These are phyloP conservation scores for Pterophyllum scalare DNA, from an alignment of 2,113 vertebrate species.

Conservation along the genomic window DNA sequence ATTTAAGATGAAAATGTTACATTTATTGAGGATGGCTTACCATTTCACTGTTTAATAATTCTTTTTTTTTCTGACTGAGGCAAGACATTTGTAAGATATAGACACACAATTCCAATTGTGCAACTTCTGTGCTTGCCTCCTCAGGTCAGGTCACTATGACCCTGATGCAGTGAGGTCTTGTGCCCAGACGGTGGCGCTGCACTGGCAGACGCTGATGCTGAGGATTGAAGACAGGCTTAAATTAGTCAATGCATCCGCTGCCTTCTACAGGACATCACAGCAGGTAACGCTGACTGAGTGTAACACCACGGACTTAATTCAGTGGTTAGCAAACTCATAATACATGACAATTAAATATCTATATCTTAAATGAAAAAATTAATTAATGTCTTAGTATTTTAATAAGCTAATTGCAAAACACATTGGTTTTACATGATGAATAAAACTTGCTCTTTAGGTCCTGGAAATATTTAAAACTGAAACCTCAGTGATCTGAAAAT, in stretches of 20 bases:
- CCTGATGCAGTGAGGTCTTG: conserved; percentile 94
- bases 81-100: too few relatives aligned
- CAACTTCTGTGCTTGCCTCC: not conserved
- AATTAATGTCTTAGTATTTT: too few relatives aligned
- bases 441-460: too few relatives aligned
- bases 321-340: not conserved
- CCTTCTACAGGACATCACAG: conserved; percentile 98
- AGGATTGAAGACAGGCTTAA: conserved; percentile 98
- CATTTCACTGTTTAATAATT: too few relatives aligned
- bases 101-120: too few relatives aligned
- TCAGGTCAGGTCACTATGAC: conserved; percentile 93
- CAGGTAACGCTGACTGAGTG: conserved; percentile 82
- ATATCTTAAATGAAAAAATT: not conserved
- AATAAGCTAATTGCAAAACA: not conserved
- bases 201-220: conserved; percentile 99
- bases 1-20: not conserved
- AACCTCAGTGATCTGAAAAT: too few relatives aligned
- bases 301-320: not conserved
- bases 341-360: not conserved
- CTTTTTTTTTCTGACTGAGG: too few relatives aligned
- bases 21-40: not conserved
- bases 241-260: conserved; percentile 96
- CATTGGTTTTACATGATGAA: not conserved
- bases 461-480: too few relatives aligned
- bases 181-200: conserved; percentile 95